Conservation (phyloP, 2,797 vertebrate genomes). For the Eremophila alpestris region DNA sequence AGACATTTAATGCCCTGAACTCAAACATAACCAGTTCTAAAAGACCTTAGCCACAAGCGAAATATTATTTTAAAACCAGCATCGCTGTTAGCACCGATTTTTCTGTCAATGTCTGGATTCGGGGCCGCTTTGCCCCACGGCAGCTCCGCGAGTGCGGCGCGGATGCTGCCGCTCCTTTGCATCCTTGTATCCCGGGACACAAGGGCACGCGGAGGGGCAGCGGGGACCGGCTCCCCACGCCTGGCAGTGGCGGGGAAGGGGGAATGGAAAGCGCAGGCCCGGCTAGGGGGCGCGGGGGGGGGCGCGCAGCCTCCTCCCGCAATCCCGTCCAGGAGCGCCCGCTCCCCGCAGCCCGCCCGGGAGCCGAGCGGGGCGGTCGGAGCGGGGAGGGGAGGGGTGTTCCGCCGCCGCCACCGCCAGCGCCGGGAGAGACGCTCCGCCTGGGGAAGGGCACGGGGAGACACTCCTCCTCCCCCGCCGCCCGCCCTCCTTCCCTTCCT, state of each 20-base stretch:
- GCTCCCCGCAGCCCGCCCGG: not conserved
- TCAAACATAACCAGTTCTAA: not conserved
- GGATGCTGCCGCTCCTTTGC: not conserved
- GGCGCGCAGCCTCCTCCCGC: not conserved
- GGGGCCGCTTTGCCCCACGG: not conserved
- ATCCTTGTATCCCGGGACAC: not conserved
- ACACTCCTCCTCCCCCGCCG: conserved; percentile 38
- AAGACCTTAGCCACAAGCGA: not conserved
- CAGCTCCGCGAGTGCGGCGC: not conserved
- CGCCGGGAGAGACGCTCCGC: conserved; percentile 49
- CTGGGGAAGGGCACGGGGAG: conserved; percentile 28
- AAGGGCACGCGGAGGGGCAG: not conserved
- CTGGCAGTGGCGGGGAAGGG: not conserved
- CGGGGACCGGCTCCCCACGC: not conserved
- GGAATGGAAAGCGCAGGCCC: not conserved
- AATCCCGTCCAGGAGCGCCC: not conserved
- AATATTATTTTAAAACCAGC: not conserved
- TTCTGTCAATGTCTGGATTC: not conserved
- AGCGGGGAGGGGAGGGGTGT: not conserved
- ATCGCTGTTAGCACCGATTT: not conserved
- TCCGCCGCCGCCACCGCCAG: not conserved
- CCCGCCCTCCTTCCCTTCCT: conserved; percentile 40
- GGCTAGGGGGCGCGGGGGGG: too few species aligned
- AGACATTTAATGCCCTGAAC: not conserved
- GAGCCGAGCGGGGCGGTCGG: not conserved